Percentiles rank a stretch among this genome's conserved stretches.
Conservation (phyloP, 2,888 invertebrate species). For the Octodonta nipae region DNA sequence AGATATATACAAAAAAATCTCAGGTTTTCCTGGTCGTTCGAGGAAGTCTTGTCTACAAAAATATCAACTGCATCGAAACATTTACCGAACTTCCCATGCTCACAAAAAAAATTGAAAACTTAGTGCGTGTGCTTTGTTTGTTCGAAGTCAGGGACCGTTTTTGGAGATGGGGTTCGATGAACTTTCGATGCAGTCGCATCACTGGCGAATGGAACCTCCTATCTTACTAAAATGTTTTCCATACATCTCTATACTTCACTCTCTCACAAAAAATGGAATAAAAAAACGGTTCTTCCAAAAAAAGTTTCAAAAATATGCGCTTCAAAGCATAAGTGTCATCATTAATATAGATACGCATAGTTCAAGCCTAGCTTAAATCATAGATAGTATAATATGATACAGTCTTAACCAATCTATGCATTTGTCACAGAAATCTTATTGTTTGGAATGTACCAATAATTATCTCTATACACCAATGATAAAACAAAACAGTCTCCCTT, state of each 20-base stretch:
- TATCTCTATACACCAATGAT: too few species aligned
- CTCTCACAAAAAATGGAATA: constrained; percentile 21
- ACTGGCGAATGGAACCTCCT: constrained; percentile 21
- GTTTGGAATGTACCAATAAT: constrained; percentile 7
- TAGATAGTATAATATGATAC: constrained; percentile 13
- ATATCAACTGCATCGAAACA: constrained; percentile 6
- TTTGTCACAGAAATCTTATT: constrained; percentile 10
- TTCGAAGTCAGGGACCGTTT: too few species aligned
- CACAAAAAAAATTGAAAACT: too few species aligned
- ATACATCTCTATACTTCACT: constrained; percentile 12
- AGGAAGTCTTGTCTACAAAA: constrained; percentile 20
- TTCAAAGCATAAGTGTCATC: constrained; percentile 20
- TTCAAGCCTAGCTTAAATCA: constrained; percentile 9
- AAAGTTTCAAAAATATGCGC: constrained; percentile 22
- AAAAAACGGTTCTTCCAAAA: constrained; percentile 16
- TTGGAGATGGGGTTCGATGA: not conserved
- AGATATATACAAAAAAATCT: constrained; percentile 35
- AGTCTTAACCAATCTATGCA: constrained; percentile 21
- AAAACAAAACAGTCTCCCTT: not conserved
- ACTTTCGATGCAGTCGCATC: not conserved
- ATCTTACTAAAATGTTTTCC: constrained; percentile 18
- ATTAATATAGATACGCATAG: constrained; percentile 4
- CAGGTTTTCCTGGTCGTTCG: constrained; percentile 34
- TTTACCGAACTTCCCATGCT: too few species aligned
- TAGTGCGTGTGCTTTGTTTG: too few species aligned